phyloP scores from a whole-genome alignment of 2,888 invertebrate species.

The Electrophaes corylata region DNA sequence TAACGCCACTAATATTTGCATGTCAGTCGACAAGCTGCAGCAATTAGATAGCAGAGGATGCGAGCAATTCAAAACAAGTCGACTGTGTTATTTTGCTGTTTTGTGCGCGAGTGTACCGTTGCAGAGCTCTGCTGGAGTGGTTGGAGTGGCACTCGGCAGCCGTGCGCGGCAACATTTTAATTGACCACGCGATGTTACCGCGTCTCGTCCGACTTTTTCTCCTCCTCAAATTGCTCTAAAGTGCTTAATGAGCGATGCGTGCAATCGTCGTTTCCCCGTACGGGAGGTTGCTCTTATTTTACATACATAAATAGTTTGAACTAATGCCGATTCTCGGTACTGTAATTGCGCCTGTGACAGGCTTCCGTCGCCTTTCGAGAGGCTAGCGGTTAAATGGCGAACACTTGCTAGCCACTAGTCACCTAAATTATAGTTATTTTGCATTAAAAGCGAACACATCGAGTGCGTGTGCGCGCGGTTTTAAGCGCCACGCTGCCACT shows the following conservation, averaged over 20 bases:
- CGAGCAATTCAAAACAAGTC: conserved; percentile 66
- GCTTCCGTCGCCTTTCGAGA: conserved; percentile 79
- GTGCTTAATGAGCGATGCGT: conserved; percentile 85
- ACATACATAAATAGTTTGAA: conserved; percentile 84
- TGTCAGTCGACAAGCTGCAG: conserved; percentile 51
- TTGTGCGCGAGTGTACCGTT: conserved; percentile 47
- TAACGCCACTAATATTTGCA: conserved; percentile 33
- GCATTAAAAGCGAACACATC: conserved; percentile 76
- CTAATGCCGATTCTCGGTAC: conserved; percentile 83
- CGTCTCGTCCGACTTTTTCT: conserved; percentile 80
- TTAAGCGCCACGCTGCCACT: conserved; percentile 59
- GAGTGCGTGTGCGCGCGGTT: conserved; percentile 71
- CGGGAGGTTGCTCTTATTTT: conserved; percentile 80
- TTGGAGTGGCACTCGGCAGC: conserved; percentile 60
- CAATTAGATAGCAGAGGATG: conserved; percentile 71
- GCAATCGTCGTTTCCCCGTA: conserved; percentile 83
- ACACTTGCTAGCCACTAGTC: conserved; percentile 46
- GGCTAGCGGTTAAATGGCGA: conserved; percentile 70
- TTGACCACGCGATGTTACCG: conserved; percentile 82
- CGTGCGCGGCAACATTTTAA: conserved; percentile 78
- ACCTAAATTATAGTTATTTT: conserved; percentile 80
- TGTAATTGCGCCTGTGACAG: conserved; percentile 83
- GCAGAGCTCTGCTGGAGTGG: conserved; percentile 19
- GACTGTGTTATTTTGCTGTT: conserved; percentile 59
- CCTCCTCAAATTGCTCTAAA: conserved; percentile 82